These are phyloP conservation scores for Brachystomella parvula DNA, from an alignment of 1,140 invertebrate genomes.

Conservation along the genomic window DNA sequence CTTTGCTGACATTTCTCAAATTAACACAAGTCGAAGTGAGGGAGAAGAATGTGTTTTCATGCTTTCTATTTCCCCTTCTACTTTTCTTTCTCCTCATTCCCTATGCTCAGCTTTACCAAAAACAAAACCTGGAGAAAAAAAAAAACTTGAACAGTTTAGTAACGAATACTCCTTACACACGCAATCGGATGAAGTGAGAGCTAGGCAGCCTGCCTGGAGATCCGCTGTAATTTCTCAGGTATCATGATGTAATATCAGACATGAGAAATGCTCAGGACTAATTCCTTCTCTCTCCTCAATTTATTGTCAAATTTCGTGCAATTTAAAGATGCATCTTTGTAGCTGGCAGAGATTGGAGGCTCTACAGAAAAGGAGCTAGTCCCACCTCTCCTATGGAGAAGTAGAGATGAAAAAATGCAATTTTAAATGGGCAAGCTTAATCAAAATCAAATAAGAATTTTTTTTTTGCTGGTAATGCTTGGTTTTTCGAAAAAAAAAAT, in stretches of 20 bases:
- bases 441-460: too few relatives aligned
- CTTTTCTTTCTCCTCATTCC: conserved; percentile 27
- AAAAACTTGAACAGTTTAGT: conserved; percentile 9
- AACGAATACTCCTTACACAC: conserved; percentile 32
- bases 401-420: too few relatives aligned
- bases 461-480: too few relatives aligned
- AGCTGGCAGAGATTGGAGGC: too few relatives aligned
- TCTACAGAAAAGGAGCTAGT: too few relatives aligned
- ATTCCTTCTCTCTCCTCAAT: not conserved
- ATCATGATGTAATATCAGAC: conserved; percentile 7
- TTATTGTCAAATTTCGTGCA: conserved; percentile 16
- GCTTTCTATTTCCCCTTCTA: not conserved
- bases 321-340: conserved; percentile 6
- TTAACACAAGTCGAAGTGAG: conserved; percentile 32
- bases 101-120: conserved; percentile 2
- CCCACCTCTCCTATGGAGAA: too few relatives aligned
- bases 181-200: conserved; percentile 19
- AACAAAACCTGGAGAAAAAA: not conserved
- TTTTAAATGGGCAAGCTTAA: too few relatives aligned
- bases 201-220: not conserved
- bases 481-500: too few relatives aligned
- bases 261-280: not conserved
- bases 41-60: not conserved
- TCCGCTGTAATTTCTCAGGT: not conserved
- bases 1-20: conserved; percentile 39